A percentile compares a stretch with the other conserved stretches of the same genome.
These are phyloP conservation scores for Dicerorhinus sumatrensis DNA, from an alignment of 2,113 vertebrate genomes.

Conservation along the genomic window DNA sequence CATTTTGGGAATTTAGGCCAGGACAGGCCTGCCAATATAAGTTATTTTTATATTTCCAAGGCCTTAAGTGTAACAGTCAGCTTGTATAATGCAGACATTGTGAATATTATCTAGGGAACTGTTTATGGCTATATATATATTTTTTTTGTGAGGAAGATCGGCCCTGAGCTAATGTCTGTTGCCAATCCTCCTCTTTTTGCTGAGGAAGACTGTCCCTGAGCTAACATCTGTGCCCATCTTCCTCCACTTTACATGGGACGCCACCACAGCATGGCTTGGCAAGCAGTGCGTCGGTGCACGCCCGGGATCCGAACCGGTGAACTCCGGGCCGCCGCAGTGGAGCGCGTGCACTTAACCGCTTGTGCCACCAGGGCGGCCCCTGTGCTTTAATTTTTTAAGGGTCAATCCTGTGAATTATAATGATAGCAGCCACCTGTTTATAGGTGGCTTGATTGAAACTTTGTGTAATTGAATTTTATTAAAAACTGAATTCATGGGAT, in stretches of 20 bases:
- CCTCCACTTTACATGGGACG: too few species aligned
- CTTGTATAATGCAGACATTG: background rate
- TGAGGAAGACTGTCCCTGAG: too few species aligned
- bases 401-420: background rate
- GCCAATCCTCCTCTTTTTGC: too few species aligned
- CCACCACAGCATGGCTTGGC: too few species aligned
- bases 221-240: too few species aligned
- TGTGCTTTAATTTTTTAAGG: background rate
- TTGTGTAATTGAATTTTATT: slow-evolving; percentile 38
- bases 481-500: background rate
- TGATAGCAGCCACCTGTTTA: background rate
- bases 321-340: too few species aligned
- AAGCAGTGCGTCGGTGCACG: too few species aligned
- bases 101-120: background rate
- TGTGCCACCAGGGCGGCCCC: too few species aligned
- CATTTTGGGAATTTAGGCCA: slow-evolving; percentile 21
- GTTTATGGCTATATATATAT: background rate
- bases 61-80: background rate
- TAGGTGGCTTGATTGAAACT: slow-evolving; percentile 20
- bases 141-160: too few species aligned
- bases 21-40: background rate
- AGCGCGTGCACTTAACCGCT: too few species aligned
- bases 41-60: slow-evolving; percentile 29
- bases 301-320: too few species aligned
- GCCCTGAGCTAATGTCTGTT: too few species aligned